Base-by-base conservation (phyloP, 2,797 vertebrate genomes). In the Amazona ochrocephala region DNA sequence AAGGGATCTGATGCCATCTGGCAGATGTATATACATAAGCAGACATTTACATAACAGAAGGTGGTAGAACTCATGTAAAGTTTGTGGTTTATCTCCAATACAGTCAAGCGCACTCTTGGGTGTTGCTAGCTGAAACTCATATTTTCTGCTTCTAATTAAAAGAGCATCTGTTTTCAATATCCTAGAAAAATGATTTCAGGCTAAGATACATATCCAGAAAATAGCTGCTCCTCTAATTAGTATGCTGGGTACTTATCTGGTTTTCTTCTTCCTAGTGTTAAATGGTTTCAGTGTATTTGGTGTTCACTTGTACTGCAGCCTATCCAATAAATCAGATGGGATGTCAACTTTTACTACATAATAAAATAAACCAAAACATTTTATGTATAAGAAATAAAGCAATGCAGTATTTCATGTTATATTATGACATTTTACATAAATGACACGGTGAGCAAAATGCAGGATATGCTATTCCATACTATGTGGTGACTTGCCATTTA, bases 81-180 rank as follows among this genome's bases (percentile, higher is more conserved):
- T 87, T 68, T 84, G 60, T 89, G 61, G 2, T 95, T 90, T 90
- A 84, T 90, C 72, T 92, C 88, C 78, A 60, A 4, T 72, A 76
- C 41, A 50, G 39, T 91, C 67, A 82, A 88, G 50, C 1, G 0
- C 70, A 68, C 85, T 94, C 74, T 53, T 34, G 88, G 71, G 83
- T 87, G 75, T 47, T 89, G 82, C 79, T 94, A 62, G 92, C 87
- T 53, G 54, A 89, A 95, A 92, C 56, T 87, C 78, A 51, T 42
- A 81, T 88, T 87, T 93, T 97, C 62, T 93, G 72, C 73, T 93
- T 92, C 87, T 96, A 94, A 96, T 97, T 96, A 96, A 97, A 95
- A 95, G 76, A 94, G 72, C 92, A 96, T 94, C 93, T 96, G 94
- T 94, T 96, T 96, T 96, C 82, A 87, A 70, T 81, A 92, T 66